These are phyloP conservation scores for Nothocercus nigrocapillus DNA, from an alignment of 2,113 vertebrate species.

Conservation along the genomic window DNA sequence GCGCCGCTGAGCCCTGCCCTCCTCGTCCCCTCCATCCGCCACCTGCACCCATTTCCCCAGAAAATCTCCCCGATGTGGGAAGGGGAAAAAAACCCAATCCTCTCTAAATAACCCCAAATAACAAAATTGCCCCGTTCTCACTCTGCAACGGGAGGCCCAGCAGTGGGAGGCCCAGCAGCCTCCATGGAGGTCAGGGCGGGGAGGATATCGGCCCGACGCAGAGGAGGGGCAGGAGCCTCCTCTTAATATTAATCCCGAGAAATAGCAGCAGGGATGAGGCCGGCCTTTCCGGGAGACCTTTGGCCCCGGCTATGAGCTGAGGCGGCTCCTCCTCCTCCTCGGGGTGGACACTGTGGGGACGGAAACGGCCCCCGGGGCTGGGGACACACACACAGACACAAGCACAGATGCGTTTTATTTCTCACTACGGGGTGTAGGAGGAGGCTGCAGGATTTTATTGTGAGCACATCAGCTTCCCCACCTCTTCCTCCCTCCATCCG, in stretches of 20 bases:
- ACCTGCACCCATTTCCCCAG: too few relatives aligned
- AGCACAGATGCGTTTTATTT: conserved; percentile 12
- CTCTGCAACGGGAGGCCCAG: too few relatives aligned
- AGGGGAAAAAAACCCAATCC: too few relatives aligned
- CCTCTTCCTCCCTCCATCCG: too few relatives aligned
- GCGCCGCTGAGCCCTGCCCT: too few relatives aligned
- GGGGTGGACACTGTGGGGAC: conserved; percentile 26
- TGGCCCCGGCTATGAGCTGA: conserved; percentile 45
- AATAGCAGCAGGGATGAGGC: conserved; percentile 55
- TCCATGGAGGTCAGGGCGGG: too few relatives aligned
- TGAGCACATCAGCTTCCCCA: conserved; percentile 33
- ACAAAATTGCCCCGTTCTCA: too few relatives aligned
- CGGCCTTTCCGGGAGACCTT: conserved; percentile 34
- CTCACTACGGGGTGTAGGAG: conserved; percentile 28
- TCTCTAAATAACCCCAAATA: too few relatives aligned
- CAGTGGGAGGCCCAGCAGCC: too few relatives aligned
- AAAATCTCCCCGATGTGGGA: too few relatives aligned
- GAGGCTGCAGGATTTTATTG: conserved; percentile 38
- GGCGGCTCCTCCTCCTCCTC: conserved; percentile 6
- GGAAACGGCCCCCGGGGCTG: not conserved
- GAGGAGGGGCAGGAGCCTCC: not conserved
- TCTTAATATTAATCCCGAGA: conserved; percentile 46
- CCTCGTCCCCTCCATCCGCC: too few relatives aligned
- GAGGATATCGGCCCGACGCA: too few relatives aligned
- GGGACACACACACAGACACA: not conserved